Conservation (phyloP, 2,797 vertebrate species). For the Pempheris klunzingeri region DNA sequence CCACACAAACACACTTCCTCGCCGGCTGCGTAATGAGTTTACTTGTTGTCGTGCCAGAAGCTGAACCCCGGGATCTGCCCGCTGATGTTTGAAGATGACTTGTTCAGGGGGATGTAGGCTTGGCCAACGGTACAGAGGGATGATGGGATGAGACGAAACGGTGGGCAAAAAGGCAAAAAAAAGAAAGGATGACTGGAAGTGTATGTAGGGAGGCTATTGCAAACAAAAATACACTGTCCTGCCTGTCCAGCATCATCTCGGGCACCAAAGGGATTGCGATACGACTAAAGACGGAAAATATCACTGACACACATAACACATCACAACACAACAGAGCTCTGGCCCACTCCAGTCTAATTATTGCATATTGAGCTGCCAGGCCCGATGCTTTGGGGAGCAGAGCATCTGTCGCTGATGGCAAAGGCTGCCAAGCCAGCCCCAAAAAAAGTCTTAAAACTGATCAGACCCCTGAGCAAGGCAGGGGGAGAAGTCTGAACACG, state of each 20-base stretch:
- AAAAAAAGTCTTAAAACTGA: slow-evolving; percentile 51
- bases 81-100: slow-evolving; percentile 52
- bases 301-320: slow-evolving; percentile 29
- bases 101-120: slow-evolving; percentile 23
- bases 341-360: slow-evolving; percentile 53
- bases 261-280: slow-evolving; percentile 13
- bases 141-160: slow-evolving; percentile 16
- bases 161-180: slow-evolving; percentile 16
- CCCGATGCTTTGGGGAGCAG: slow-evolving; percentile 57
- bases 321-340: slow-evolving; percentile 10
- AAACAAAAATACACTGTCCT: slow-evolving; percentile 24
- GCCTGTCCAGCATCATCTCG: slow-evolving; percentile 2
- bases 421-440: slow-evolving; percentile 47
- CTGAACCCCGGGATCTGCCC: slow-evolving; percentile 22
- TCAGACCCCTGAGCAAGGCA: slow-evolving; percentile 23
- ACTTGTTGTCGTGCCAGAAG: slow-evolving; percentile 48
- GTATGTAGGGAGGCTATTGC: slow-evolving; percentile 16
- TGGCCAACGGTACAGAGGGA: slow-evolving; percentile 13
- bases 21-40: slow-evolving; percentile 28
- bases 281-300: slow-evolving; percentile 24
- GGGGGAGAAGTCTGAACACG: neutral
- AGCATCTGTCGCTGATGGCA: slow-evolving; percentile 69
- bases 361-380: slow-evolving; percentile 58
- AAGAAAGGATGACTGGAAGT: slow-evolving; percentile 2
- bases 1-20: slow-evolving; percentile 32